Conservation (phyloP, 2,113 vertebrate species). For the Aleadryas rufinucha region DNA sequence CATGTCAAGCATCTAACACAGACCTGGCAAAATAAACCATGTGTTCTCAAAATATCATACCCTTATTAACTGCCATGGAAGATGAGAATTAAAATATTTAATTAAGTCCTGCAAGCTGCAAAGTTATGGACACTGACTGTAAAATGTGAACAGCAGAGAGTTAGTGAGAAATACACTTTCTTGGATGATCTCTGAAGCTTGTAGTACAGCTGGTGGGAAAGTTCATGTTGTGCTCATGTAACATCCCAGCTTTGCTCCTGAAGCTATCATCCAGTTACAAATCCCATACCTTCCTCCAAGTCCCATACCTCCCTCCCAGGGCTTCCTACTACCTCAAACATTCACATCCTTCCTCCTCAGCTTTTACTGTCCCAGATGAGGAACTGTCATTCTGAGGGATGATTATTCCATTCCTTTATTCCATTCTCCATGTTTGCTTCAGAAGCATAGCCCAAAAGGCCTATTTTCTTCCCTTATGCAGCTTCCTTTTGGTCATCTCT, state of each 20-base stretch:
- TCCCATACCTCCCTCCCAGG: not conserved
- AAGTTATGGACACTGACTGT: not conserved
- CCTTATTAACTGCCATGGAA: not conserved
- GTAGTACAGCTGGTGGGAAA: not conserved
- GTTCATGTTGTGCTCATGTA: not conserved
- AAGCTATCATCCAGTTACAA: not conserved
- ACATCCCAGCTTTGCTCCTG: not conserved
- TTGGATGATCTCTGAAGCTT: not conserved
- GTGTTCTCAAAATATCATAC: not conserved
- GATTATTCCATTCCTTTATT: not conserved
- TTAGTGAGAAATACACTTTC: not conserved
- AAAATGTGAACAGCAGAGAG: not conserved
- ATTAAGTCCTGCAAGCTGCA: not conserved
- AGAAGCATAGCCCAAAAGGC: not conserved
- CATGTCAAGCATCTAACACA: rapidly evolving
- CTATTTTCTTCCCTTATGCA: not conserved
- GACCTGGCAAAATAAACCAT: not conserved
- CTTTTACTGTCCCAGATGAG: not conserved
- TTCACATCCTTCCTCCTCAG: not conserved
- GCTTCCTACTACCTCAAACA: not conserved
- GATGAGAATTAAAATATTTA: not conserved
- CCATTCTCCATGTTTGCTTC: not conserved
- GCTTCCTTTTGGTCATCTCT: not conserved
- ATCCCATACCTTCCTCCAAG: not conserved
- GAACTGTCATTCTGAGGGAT: not conserved